Percentiles rank a stretch among this genome's conserved stretches.
Evolutionary conservation across 2,113 vertebrate genomes (phyloP).

Genomic region (Patagioenas fasciata): DNA sequence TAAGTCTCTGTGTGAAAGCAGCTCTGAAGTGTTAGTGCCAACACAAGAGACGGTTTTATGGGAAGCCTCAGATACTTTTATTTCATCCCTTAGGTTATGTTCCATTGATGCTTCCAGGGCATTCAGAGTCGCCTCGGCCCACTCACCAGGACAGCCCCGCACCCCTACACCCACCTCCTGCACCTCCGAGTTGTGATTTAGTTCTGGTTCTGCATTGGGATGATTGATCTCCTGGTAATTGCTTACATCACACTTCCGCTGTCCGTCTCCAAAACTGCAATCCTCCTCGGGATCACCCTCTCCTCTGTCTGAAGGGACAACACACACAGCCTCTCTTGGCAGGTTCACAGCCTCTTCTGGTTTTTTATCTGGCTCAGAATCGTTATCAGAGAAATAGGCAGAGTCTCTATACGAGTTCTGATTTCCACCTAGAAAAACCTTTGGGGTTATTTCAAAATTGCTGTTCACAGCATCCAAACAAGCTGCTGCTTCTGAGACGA

Average conservation of each 20-base stretch:
- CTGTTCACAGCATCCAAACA: conserved; percentile 27
- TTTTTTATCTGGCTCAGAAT: conserved; percentile 91
- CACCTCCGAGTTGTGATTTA: not conserved
- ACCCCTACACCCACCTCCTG: not conserved
- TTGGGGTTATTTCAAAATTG: conserved; percentile 55
- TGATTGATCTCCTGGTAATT: not conserved
- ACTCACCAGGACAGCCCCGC: not conserved
- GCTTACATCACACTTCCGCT: not conserved
- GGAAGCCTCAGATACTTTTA: conserved; percentile 7
- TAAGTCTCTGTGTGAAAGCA: conserved; percentile 55
- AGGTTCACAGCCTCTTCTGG: conserved; percentile 72
- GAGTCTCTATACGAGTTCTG: conserved; percentile 89
- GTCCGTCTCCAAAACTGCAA: not conserved
- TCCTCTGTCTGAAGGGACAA: not conserved
- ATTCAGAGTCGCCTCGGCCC: conserved; percentile 5
- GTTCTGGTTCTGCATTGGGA: not conserved
- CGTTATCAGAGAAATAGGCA: conserved; percentile 97
- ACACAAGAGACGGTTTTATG: conserved; percentile 69
- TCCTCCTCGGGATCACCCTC: not conserved
- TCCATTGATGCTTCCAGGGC: conserved; percentile 4
- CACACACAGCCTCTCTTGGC: not conserved
- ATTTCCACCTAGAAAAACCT: conserved; percentile 67
- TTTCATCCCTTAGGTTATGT: conserved; percentile 39
- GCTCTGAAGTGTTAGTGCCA: conserved; percentile 76
- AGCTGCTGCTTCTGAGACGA: conserved; percentile 82